These are phyloP conservation scores for Gobio occitaniae DNA, from an alignment of 2,797 vertebrate genomes.

Conservation along the genomic window DNA sequence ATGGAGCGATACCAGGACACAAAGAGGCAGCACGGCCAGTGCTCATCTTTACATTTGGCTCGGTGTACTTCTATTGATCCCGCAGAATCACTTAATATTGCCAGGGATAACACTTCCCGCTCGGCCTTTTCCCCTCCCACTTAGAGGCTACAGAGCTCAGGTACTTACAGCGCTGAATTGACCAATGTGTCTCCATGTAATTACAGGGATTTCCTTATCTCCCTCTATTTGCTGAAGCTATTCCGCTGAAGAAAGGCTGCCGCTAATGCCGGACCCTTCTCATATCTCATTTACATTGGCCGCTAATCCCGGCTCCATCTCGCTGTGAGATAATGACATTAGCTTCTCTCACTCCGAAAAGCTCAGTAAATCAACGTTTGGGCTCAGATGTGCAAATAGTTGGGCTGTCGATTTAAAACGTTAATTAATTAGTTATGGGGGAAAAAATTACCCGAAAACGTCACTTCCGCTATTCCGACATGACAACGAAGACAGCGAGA, in stretches of 20 bases:
- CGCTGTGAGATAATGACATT: slow-evolving; percentile 81
- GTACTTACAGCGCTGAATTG: slow-evolving; percentile 86
- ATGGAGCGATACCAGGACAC: slow-evolving; percentile 85
- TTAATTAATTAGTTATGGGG: too few species aligned
- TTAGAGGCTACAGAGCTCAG: slow-evolving; percentile 60
- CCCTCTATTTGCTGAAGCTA: slow-evolving; percentile 84
- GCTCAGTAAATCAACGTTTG: slow-evolving; percentile 19
- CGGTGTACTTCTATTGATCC: slow-evolving; percentile 80
- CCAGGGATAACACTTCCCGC: slow-evolving; percentile 58
- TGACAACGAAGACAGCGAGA: too few species aligned
- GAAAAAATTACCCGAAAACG: too few species aligned
- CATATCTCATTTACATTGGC: slow-evolving; percentile 87
- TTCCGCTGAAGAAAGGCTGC: slow-evolving; percentile 77
- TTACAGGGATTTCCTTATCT: slow-evolving; percentile 91
- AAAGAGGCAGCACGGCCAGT: slow-evolving; percentile 72
- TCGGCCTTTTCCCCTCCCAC: slow-evolving; percentile 50
- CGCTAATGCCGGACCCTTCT: slow-evolving; percentile 79
- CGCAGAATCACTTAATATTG: slow-evolving; percentile 71
- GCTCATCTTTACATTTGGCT: slow-evolving; percentile 80
- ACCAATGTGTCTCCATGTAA: slow-evolving; percentile 86
- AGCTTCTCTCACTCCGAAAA: slow-evolving; percentile 58
- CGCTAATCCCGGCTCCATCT: slow-evolving; percentile 79
- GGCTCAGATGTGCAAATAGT: not conserved
- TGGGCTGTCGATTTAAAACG: too few species aligned
- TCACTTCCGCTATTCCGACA: too few species aligned